Evolutionary conservation across 2,113 vertebrate species (phyloP).

Genomic region (Brachionichthys hirsutus): DNA sequence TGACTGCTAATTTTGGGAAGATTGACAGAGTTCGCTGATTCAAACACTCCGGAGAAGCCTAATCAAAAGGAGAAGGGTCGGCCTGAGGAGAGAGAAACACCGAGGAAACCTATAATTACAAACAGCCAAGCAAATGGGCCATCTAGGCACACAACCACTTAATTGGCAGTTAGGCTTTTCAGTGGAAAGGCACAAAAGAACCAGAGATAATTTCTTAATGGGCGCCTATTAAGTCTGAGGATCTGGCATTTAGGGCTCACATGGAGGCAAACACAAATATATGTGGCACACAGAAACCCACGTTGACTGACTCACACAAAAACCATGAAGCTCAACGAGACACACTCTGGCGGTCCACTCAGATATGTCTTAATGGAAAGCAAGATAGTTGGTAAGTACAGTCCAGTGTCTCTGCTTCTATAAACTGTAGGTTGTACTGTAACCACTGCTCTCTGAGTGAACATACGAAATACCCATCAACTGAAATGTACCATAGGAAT

Average conservation of each 20-base stretch:
- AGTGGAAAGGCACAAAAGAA: slow-evolving; percentile 72
- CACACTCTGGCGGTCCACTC: slow-evolving; percentile 4
- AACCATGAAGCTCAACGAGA: background rate
- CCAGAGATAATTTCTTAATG: slow-evolving; percentile 79
- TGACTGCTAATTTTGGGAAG: slow-evolving; percentile 65
- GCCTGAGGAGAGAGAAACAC: slow-evolving; percentile 57
- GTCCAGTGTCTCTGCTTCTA: background rate
- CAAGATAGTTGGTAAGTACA: background rate
- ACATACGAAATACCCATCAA: too few species aligned
- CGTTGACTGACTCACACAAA: slow-evolving; percentile 1
- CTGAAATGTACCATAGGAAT: too few species aligned
- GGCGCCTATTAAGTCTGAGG: slow-evolving; percentile 70
- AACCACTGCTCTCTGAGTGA: too few species aligned
- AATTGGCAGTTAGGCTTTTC: slow-evolving; percentile 77
- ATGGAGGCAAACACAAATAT: slow-evolving; percentile 53
- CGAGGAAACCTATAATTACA: slow-evolving; percentile 73
- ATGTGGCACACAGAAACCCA: slow-evolving; percentile 7
- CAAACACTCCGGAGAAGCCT: slow-evolving; percentile 60
- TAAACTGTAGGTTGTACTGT: background rate
- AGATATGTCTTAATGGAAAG: background rate
- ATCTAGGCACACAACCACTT: slow-evolving; percentile 69
- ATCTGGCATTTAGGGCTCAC: slow-evolving; percentile 68
- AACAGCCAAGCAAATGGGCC: slow-evolving; percentile 70
- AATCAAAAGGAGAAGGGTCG: slow-evolving; percentile 68
- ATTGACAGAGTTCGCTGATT: slow-evolving; percentile 65